These are phyloP conservation scores for Heterodera schachtii DNA, from an alignment of 1,140 invertebrate genomes.

Conservation along the genomic window DNA sequence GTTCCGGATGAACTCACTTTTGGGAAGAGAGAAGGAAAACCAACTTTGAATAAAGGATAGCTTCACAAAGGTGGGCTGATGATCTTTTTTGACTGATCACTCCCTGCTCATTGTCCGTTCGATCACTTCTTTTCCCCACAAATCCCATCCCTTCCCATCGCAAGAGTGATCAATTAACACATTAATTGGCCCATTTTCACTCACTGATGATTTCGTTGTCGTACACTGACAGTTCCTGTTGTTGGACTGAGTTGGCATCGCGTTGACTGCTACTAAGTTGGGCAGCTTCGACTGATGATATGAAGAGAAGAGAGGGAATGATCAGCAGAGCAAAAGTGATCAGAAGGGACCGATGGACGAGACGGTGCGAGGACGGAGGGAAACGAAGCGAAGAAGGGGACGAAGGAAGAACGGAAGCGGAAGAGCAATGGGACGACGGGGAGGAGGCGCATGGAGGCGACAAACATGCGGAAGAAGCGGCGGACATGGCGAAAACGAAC, in stretches of 20 bases:
- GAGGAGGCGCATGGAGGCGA: background rate
- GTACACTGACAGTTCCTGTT: constrained; percentile 29
- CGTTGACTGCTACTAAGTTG: background rate
- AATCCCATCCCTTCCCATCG: background rate
- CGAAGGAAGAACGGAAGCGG: background rate
- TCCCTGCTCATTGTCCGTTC: no score
- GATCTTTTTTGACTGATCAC: no score
- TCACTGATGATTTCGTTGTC: constrained; percentile 33
- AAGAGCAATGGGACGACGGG: background rate
- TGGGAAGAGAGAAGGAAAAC: background rate
- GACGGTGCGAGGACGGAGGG: background rate
- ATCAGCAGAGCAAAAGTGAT: background rate
- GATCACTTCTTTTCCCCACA: no score
- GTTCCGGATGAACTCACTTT: constrained; percentile 11
- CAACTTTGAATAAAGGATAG: background rate
- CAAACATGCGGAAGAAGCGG: constrained; percentile 5
- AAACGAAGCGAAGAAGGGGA: background rate
- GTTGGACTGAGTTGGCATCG: background rate
- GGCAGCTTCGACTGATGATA: background rate
- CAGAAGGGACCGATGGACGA: constrained; percentile 1
- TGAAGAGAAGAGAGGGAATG: constrained; percentile 5
- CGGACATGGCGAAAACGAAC: background rate
- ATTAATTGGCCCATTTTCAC: background rate
- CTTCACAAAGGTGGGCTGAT: background rate
- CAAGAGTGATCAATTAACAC: background rate